Percentiles rank a stretch among this genome's conserved stretches.
These are phyloP conservation scores for Cinara cedri DNA, from an alignment of 2,888 invertebrate genomes.

Conservation along the genomic window DNA sequence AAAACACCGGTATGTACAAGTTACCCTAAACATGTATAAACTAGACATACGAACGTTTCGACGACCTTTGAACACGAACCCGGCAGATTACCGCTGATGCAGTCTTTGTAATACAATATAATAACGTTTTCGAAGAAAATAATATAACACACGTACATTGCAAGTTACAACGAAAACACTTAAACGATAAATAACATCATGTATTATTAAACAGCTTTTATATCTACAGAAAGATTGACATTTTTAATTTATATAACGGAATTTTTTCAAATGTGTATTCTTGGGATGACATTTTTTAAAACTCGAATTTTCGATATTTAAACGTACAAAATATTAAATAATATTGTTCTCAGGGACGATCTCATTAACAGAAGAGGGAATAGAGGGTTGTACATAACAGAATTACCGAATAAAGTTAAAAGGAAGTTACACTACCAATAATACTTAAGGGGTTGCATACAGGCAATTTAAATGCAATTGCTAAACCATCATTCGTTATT, in stretches of 20 bases:
- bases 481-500: background rate
- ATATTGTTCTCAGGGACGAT: no score
- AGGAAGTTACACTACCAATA: no score
- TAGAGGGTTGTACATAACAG: no score
- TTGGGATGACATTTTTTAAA: no score
- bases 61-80: slow-evolving; percentile 23
- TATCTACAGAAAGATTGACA: no score
- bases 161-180: background rate
- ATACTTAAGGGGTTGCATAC: no score
- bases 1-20: background rate
- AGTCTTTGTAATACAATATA: slow-evolving; percentile 12
- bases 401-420: no score
- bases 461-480: no score
- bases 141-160: background rate
- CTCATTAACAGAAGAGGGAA: no score
- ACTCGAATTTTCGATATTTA: no score
- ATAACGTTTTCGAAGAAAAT: background rate
- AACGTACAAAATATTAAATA: no score
- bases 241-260: background rate
- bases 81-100: background rate
- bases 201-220: no score
- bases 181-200: background rate
- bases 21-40: slow-evolving; percentile 29
- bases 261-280: background rate
- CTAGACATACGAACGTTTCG: slow-evolving; percentile 44